Evolutionary conservation across 1,140 invertebrate species (phyloP).

Genomic region (Leguminivora glycinivorella): DNA sequence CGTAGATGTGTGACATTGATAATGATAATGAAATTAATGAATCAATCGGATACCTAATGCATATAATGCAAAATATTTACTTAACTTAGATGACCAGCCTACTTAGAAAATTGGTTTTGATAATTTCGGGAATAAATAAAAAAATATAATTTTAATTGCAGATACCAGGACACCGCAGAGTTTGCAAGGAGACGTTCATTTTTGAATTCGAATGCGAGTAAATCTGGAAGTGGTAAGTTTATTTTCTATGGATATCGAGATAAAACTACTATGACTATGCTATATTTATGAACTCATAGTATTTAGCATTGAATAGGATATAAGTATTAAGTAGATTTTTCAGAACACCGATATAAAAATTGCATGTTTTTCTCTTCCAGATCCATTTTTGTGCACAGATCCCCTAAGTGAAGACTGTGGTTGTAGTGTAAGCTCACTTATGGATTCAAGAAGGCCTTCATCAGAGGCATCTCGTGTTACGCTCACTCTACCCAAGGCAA

Average conservation of each 20-base stretch:
- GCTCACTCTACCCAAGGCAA: constrained; percentile 69
- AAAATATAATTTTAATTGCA: constrained; percentile 36
- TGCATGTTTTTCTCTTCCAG: constrained; percentile 52
- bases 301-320: neutral
- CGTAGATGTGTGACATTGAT: no score
- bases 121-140: neutral
- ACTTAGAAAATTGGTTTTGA: no score
- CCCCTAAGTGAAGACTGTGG: constrained; percentile 68
- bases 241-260: constrained; percentile 17
- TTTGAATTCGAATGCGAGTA: constrained; percentile 77
- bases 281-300: neutral
- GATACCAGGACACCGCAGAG: constrained; percentile 84
- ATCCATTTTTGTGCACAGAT: constrained; percentile 75
- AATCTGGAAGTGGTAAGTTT: constrained; percentile 82
- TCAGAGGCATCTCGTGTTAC: constrained; percentile 76
- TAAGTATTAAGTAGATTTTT: no score
- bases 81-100: no score
- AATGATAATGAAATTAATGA: no score
- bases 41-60: no score
- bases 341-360: neutral
- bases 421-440: constrained; percentile 71
- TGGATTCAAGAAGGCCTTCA: constrained; percentile 77
- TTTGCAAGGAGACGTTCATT: constrained; percentile 82
- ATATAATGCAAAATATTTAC: no score
- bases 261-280: no score